Evolutionary conservation across 30 jellyfish, hydroid and myxozoan species (phyloP).

Genomic region (Aurelia aurita complex sp. Pacific): DNA sequence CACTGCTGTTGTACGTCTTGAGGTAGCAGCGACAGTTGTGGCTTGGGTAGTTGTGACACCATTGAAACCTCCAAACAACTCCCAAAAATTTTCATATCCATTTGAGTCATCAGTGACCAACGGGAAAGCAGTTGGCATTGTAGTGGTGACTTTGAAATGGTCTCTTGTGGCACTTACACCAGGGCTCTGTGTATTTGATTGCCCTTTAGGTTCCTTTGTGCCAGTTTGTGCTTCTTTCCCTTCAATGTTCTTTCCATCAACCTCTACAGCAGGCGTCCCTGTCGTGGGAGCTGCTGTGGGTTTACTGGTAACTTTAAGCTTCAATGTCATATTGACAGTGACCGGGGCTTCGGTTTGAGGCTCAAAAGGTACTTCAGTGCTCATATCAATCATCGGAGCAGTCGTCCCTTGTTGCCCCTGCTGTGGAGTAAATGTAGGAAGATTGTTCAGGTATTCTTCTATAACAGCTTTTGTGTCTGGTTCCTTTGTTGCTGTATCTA

Average conservation of each 20-base stretch:
- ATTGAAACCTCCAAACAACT: too few relatives aligned
- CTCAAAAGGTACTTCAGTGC: slow-evolving; percentile 3
- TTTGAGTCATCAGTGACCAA: slow-evolving; percentile 22
- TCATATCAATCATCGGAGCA: neutral
- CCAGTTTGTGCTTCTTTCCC: too few relatives aligned
- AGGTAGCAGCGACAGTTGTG: neutral
- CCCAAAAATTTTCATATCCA: neutral
- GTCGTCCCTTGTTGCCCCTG: too few relatives aligned
- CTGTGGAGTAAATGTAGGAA: too few relatives aligned
- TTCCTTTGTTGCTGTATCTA: neutral
- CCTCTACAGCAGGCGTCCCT: neutral
- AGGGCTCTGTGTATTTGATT: too few relatives aligned
- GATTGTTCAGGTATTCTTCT: neutral
- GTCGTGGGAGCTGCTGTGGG: slow-evolving; percentile 2
- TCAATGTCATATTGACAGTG: neutral
- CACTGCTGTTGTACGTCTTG: slow-evolving; percentile 19
- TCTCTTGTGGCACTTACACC: too few relatives aligned
- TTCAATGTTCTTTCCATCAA: neutral
- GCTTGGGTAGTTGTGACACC: too few relatives aligned
- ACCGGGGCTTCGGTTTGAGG: slow-evolving; percentile 19
- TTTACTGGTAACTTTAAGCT: neutral
- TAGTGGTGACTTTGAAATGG: neutral
- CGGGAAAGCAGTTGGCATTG: slow-evolving; percentile 26
- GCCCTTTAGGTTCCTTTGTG: slow-evolving; percentile 5
- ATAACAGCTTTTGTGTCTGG: slow-evolving; percentile 7